phyloP scores from a whole-genome alignment of 1,140 invertebrate species.

The Neuroterus valhalla region DNA sequence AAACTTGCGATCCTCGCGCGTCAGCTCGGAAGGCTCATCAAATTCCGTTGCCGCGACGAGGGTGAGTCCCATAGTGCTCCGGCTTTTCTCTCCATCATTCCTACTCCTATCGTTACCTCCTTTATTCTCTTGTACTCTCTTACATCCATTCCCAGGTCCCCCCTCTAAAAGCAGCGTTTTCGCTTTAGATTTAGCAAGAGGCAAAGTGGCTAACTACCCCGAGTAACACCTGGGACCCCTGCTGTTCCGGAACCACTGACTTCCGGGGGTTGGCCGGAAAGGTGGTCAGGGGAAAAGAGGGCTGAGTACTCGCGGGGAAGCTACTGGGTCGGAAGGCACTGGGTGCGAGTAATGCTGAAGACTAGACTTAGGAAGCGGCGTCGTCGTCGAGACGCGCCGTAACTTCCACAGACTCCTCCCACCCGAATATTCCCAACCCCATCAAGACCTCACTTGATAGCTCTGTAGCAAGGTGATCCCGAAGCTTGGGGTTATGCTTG shows the following conservation, averaged over 20 bases:
- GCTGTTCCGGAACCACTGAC: conserved; percentile 49
- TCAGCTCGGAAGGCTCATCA: conserved; percentile 71
- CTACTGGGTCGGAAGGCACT: conserved; percentile 47
- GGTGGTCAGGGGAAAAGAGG: not conserved
- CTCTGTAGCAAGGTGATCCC: conserved; percentile 40
- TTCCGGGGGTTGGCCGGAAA: conserved; percentile 44
- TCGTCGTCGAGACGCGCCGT: conserved; percentile 59
- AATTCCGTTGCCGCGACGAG: conserved; percentile 54
- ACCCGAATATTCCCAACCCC: conserved; percentile 41
- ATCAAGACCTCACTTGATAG: conserved; percentile 40
- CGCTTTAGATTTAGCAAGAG: conserved; percentile 57
- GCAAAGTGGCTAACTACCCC: conserved; percentile 62
- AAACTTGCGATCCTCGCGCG: conserved; percentile 64
- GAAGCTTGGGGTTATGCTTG: conserved; percentile 44
- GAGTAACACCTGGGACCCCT: conserved; percentile 65
- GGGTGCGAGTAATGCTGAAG: conserved; percentile 45
- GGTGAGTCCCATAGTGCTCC: conserved; percentile 30
- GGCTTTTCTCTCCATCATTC: conserved; percentile 11
- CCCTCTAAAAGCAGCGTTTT: conserved; percentile 52
- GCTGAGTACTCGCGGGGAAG: not conserved
- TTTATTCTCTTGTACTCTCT: conserved; percentile 18
- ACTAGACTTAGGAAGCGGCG: conserved; percentile 55
- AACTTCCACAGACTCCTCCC: conserved; percentile 54
- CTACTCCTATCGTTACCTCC: conserved; percentile 34
- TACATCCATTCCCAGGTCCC: conserved; percentile 27